These are phyloP conservation scores for Clunio marinus DNA, from an alignment of 2,888 invertebrate species.

Conservation along the genomic window DNA sequence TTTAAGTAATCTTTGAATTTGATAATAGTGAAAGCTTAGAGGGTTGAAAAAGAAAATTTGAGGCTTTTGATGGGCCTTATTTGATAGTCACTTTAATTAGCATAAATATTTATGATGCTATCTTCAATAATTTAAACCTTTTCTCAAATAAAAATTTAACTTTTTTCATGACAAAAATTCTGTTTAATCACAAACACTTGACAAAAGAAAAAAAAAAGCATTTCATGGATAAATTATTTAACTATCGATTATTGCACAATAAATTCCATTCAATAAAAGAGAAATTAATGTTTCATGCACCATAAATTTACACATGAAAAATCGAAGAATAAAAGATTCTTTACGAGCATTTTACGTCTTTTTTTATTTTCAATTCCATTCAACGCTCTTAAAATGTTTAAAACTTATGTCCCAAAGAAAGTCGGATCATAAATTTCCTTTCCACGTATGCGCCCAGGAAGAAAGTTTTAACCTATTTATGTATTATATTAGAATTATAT, in stretches of 20 bases:
- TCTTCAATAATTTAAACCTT: no score
- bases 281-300: conserved; percentile 11
- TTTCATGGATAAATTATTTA: no score
- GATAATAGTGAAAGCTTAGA: no score
- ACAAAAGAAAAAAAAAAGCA: no score
- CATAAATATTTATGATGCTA: no score
- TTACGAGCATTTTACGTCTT: not conserved
- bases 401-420: not conserved
- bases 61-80: no score
- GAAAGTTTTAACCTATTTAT: conserved; percentile 6
- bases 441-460: not conserved
- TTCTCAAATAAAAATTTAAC: no score
- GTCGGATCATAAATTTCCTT: not conserved
- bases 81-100: no score
- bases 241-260: conserved; percentile 8
- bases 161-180: no score
- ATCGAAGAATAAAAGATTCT: not conserved
- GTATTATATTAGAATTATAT: not conserved
- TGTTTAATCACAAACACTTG: no score
- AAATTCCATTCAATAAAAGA: not conserved
- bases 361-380: conserved; percentile 3
- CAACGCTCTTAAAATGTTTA: not conserved
- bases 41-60: no score
- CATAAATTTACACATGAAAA: not conserved
- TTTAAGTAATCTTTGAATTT: no score